phyloP scores from a whole-genome alignment of 1,140 invertebrate species.

The Charaxes varanes region DNA sequence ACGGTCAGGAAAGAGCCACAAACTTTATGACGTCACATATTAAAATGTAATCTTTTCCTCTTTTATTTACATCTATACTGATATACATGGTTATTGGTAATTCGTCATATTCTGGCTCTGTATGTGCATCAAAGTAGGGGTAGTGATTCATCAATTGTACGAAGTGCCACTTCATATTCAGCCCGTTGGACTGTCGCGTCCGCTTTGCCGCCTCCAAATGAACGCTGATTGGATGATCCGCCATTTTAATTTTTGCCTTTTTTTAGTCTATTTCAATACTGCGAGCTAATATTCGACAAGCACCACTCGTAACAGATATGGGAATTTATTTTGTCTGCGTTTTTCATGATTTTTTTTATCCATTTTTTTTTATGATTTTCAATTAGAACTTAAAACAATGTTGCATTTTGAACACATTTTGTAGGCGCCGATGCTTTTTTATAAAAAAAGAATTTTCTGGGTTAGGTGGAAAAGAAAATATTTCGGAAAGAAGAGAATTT shows the following conservation, averaged over 20 bases:
- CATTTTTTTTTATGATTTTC: neutral
- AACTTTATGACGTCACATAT: no score
- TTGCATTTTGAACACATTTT: no score
- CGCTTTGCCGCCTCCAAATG: conserved; percentile 52
- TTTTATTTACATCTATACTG: no score
- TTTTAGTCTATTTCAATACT: conserved; percentile 25
- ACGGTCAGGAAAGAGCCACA: no score
- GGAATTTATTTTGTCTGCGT: conserved; percentile 14
- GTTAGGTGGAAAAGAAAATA: no score
- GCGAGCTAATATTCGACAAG: conserved; percentile 29
- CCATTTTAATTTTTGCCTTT: conserved; percentile 36
- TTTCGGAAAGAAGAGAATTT: no score
- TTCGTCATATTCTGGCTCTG: no score
- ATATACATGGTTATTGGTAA: no score
- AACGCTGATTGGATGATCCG: conserved; percentile 54
- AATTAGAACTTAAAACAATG: no score
- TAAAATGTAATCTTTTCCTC: no score
- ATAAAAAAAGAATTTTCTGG: no score
- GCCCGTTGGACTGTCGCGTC: conserved; percentile 50
- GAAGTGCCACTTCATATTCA: conserved; percentile 69
- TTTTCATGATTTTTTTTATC: neutral
- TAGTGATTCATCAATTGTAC: conserved; percentile 68
- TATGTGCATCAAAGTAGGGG: conserved; percentile 35
- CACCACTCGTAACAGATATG: conserved; percentile 15
- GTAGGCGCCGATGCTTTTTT: no score